Evolutionary conservation across 2,113 vertebrate species (phyloP), one percentile per base, ranked within the genome.

Genomic region (Trogon surrucura): DNA sequence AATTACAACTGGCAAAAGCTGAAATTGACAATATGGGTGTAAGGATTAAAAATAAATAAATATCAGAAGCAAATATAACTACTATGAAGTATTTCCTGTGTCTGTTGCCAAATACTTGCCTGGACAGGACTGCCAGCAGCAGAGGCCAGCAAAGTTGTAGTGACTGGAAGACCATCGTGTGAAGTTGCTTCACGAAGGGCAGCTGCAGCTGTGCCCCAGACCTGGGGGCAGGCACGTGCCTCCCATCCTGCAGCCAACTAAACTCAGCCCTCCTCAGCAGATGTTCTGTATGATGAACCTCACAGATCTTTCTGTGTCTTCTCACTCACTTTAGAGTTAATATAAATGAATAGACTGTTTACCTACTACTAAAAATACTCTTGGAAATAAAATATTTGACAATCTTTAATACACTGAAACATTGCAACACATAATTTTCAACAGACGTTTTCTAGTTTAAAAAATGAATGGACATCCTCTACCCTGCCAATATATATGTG

Each of bases 141-240:
- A 56, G 70, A 65, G 16, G 13, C 10, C 25, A 50, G 18, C 27
- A 66, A 71, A 48, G 51, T 3, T 11, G 4, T 56, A 22, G 25
- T 13, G 65, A 27, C 57, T 64, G 53, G 70, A 50, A 72, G 30
- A 71, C 16, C 8, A 11, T 7, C 38, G 36, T 22, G 38, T 14
- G 32, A 65, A 11, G 21, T 41, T 30, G 17, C 29, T 80, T 45
- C 41, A 44, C 13, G 34, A 73, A 27, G 30, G 16, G 27, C 12
- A 78, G 13, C 29, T 66, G 20, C 48, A 56, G 41, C 2, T 0
- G 18, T 27, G 22, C 4, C 32, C 13, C n/a, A 23, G 23, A 45
- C 8, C 25, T 62, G 19, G 7, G 9, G 3, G 6, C 11, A 38
- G 25, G 21, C 9, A 9, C 15, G 3, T 1, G 1, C 26, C 69